phyloP scores from a whole-genome alignment of 2,888 invertebrate genomes.

The Papilio protenor region DNA sequence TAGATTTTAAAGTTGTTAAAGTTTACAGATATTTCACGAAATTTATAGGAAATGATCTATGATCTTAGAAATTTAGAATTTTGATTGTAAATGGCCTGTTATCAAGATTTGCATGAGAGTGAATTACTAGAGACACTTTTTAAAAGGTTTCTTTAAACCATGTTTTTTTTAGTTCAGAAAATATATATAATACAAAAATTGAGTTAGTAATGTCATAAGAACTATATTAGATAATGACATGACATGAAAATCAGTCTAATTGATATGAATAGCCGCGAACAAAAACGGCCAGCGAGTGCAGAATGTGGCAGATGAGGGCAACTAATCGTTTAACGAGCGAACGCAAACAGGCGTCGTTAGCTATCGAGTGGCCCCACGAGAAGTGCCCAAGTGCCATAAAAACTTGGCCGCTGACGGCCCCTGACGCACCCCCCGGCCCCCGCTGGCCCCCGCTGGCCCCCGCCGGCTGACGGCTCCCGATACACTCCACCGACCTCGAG shows the following conservation, averaged over 20 bases:
- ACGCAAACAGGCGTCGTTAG: constrained; percentile 42
- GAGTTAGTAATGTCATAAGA: too few relatives aligned
- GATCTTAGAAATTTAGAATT: too few relatives aligned
- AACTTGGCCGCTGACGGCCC: constrained; percentile 43
- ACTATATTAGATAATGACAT: not conserved
- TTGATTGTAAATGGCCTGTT: too few relatives aligned
- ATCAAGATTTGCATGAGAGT: too few relatives aligned
- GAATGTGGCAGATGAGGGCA: constrained; percentile 30
- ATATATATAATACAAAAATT: too few relatives aligned
- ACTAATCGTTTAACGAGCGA: constrained; percentile 42
- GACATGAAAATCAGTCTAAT: constrained; percentile 10
- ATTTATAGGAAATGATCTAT: too few relatives aligned
- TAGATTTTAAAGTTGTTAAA: too few relatives aligned
- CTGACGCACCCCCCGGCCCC: not conserved
- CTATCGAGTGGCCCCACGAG: constrained; percentile 39
- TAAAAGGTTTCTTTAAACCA: too few relatives aligned
- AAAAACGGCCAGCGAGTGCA: constrained; percentile 35
- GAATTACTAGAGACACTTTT: too few relatives aligned
- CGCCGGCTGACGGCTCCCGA: constrained; percentile 23
- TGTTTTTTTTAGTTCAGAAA: too few relatives aligned
- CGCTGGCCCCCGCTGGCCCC: not conserved
- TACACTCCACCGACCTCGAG: constrained; percentile 39
- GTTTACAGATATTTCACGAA: too few relatives aligned
- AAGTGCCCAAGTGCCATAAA: constrained; percentile 47
- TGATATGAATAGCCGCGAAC: constrained; percentile 17